A percentile compares a stretch with the other conserved stretches of the same genome.
Conservation (phyloP, 2,888 invertebrate genomes). For the Reticulitermes lucifugus region DNA sequence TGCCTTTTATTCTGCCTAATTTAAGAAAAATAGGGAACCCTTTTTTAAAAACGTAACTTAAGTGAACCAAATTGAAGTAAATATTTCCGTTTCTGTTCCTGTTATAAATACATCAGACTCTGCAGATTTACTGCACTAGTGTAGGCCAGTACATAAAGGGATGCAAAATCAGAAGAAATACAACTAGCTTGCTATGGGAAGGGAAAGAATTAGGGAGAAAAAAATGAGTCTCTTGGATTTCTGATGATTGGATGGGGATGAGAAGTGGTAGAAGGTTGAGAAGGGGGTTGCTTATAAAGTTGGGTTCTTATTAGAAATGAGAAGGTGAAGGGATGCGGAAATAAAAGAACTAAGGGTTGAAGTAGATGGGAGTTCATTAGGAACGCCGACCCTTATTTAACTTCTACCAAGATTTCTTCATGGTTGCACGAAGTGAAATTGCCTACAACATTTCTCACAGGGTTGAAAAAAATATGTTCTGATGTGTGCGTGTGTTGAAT, state of each 20-base stretch:
- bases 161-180: not conserved
- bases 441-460: not conserved
- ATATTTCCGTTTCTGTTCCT: too few species aligned
- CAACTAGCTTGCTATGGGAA: too few species aligned
- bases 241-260: constrained; percentile 39
- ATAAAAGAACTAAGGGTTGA: constrained; percentile 41
- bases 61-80: too few species aligned
- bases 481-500: too few species aligned
- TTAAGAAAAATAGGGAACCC: too few species aligned
- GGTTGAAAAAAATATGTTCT: too few species aligned
- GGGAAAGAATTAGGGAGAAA: not conserved
- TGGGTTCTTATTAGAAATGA: constrained; percentile 42
- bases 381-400: constrained; percentile 38
- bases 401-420: constrained; percentile 21
- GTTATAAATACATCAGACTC: too few species aligned
- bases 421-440: not conserved
- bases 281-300: constrained; percentile 35
- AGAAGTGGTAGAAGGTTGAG: constrained; percentile 18
- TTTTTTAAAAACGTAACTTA: too few species aligned
- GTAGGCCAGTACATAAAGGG: too few species aligned
- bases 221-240: constrained; percentile 40
- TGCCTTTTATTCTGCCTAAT: too few species aligned
- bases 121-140: too few species aligned
- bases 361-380: constrained; percentile 41
- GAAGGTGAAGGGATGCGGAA: constrained; percentile 43